Percentiles rank a stretch among this genome's conserved stretches.
Evolutionary conservation across 2,888 invertebrate species (phyloP).

Genomic region (Hoplodrina blanda): DNA sequence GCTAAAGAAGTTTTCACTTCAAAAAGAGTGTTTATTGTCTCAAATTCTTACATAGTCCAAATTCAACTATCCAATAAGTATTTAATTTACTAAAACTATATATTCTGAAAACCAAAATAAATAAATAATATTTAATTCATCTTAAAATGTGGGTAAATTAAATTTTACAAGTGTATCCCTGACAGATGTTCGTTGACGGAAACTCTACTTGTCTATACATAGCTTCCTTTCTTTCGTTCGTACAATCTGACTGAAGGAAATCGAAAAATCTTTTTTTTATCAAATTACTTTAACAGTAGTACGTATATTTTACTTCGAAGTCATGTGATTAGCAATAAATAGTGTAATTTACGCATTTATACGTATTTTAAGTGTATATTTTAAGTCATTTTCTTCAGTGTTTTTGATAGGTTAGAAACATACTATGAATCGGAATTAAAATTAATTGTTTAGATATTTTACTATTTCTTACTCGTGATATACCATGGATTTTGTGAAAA

Average conservation of each 20-base stretch:
- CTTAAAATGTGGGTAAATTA: conserved; percentile 32
- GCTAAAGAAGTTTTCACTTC: no score
- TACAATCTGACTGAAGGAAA: conserved; percentile 76
- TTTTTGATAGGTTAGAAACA: conserved; percentile 78
- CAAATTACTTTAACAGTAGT: conserved; percentile 32
- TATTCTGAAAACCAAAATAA: no score
- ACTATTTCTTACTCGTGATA: conserved; percentile 20
- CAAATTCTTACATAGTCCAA: no score
- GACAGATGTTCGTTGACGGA: conserved; percentile 84
- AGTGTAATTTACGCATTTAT: conserved; percentile 64
- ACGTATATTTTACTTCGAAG: conserved; percentile 22
- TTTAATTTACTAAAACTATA: no score
- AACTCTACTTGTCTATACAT: conserved; percentile 76
- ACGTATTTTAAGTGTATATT: conserved; percentile 61
- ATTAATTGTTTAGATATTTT: conserved; percentile 55
- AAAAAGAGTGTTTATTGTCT: no score
- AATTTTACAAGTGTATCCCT: conserved; percentile 45
- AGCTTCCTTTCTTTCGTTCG: conserved; percentile 83
- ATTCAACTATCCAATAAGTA: no score
- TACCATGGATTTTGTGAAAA: conserved; percentile 86
- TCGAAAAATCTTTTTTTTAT: conserved; percentile 64
- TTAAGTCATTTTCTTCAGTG: conserved; percentile 67
- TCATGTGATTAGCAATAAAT: conserved; percentile 54
- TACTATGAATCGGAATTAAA: conserved; percentile 65
- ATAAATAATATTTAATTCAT: no score